Evolutionary conservation across 2,888 invertebrate species (phyloP), one percentile per base, ranked within the genome.

Genomic region (Cloeon dipterum): DNA sequence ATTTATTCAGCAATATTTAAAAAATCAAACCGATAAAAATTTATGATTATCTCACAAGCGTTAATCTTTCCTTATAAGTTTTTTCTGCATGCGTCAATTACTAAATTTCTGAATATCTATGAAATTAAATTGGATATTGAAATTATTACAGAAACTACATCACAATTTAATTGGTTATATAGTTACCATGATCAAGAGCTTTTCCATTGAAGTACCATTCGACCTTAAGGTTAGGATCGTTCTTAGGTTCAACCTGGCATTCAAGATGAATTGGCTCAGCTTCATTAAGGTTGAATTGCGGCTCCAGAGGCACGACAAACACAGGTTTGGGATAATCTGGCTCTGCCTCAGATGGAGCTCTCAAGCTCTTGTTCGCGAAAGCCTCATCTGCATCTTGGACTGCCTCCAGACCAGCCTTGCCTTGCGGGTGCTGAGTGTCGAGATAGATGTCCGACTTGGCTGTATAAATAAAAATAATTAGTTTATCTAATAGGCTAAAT

Each of bases 131-230:
- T n/a, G n/a, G n/a, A n/a, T n/a, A n/a, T n/a, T n/a, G n/a, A n/a
- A n/a, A n/a, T n/a, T n/a, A n/a, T n/a, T n/a, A n/a, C n/a, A n/a
- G n/a, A n/a, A n/a, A n/a, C n/a, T n/a, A n/a, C n/a, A n/a, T n/a
- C n/a, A n/a, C n/a, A 5, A 26, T 14, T 26, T 26, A 14, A 2
- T 3, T 19, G 19, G 5, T 4, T 14, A 3, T 29, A 7, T 14
- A 33, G 43, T 42, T 42, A 41, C 79, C 86, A 52, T 85, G 79
- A 46, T 79, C 79, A 34, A 89, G 57, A 21, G 75, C 66, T 58
- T 86, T 85, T 35, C 88, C 86, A 52, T 89, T 89, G 52, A 89
- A 83, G 56, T 79, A 88, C 89, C 89, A 91, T 59, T 89, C 88
- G 44, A 89, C 76, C 52, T 76, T 82, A 36, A 89, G 59, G 49